Conservation (phyloP, 2,113 vertebrate genomes). For the Setophaga kirtlandii region DNA sequence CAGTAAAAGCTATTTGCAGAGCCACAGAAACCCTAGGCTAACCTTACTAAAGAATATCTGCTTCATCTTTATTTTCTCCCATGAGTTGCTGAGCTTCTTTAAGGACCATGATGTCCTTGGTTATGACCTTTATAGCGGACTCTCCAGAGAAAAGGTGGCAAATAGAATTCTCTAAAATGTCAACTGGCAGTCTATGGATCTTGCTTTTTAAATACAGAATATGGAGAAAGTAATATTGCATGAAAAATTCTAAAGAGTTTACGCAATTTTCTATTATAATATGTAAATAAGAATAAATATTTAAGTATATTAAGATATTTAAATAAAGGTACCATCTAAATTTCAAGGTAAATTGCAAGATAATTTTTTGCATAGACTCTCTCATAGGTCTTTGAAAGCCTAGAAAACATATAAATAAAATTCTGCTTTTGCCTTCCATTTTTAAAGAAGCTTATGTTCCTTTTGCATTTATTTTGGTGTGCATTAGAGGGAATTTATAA, state of each 20-base stretch:
- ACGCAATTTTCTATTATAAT: neutral
- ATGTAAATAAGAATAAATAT: neutral
- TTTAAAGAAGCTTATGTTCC: neutral
- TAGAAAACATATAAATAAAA: neutral
- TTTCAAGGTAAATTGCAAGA: neutral
- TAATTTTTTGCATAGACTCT: neutral
- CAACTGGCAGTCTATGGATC: neutral
- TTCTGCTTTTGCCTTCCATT: neutral
- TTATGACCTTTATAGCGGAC: neutral
- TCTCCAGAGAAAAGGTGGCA: neutral
- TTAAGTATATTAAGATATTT: neutral
- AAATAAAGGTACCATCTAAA: neutral
- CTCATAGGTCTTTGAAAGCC: neutral
- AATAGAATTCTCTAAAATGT: neutral
- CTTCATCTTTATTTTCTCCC: neutral
- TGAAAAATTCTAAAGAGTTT: neutral
- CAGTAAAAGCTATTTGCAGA: neutral
- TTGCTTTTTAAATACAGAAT: neutral
- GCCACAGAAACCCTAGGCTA: neutral
- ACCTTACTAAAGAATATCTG: neutral
- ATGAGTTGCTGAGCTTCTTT: neutral
- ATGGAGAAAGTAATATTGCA: neutral
- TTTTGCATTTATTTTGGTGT: rapidly evolving
- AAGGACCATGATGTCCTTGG: neutral
- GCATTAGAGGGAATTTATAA: neutral